Percentiles rank a stretch among this genome's conserved stretches.
phyloP scores from a whole-genome alignment of 2,888 invertebrate species.

The Agrilus mali region DNA sequence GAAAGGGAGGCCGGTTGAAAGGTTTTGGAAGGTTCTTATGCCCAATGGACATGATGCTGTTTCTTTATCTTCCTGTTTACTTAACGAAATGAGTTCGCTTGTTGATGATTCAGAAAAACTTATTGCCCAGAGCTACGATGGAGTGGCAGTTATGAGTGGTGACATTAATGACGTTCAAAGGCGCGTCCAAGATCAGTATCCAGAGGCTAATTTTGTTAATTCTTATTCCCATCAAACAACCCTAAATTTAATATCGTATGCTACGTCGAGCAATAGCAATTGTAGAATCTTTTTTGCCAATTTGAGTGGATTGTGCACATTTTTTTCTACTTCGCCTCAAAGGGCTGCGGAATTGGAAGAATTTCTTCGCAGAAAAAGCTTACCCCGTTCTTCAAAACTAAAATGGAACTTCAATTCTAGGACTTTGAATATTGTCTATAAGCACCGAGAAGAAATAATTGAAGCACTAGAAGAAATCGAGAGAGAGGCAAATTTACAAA shows the following conservation, averaged over 20 bases:
- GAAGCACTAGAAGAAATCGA: conserved; percentile 17
- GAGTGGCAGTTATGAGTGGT: conserved; percentile 8
- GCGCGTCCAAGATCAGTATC: conserved; percentile 8
- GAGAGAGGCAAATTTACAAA: conserved; percentile 7
- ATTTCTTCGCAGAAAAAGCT: conserved; percentile 9
- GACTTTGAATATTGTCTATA: conserved; percentile 11
- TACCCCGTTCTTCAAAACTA: conserved; percentile 7
- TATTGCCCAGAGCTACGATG: conserved; percentile 18
- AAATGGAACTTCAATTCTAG: conserved; percentile 14
- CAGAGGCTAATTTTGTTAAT: conserved; percentile 9
- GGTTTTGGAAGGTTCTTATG: conserved; percentile 17
- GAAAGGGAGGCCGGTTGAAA: conserved; percentile 14
- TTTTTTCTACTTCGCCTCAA: conserved; percentile 16
- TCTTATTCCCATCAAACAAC: conserved; percentile 16
- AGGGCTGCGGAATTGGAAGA: conserved; percentile 13
- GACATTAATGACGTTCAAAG: background rate
- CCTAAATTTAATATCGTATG: conserved; percentile 10
- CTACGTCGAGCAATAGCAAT: conserved; percentile 6
- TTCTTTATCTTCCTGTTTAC: conserved; percentile 11
- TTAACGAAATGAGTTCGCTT: conserved; percentile 8
- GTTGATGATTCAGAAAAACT: conserved; percentile 11
- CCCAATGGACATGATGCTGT: conserved; percentile 9
- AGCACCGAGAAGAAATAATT: conserved; percentile 14
- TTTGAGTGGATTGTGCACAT: conserved; percentile 9
- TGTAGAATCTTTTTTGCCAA: conserved; percentile 14